Base-by-base conservation (phyloP, 2,797 vertebrate species). In the Notoglanidium macrostoma region DNA sequence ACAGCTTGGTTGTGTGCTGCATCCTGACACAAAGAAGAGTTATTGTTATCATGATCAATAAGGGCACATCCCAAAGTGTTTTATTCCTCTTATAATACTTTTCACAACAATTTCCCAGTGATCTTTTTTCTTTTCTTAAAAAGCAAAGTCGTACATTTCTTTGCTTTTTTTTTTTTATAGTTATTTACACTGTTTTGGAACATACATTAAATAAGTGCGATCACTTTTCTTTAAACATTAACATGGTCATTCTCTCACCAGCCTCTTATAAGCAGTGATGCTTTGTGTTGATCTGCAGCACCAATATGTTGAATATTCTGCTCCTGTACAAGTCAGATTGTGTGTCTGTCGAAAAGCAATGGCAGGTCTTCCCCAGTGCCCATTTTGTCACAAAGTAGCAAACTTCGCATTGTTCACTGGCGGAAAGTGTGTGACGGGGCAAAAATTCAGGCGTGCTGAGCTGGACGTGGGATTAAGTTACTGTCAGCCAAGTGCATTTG, bases 401-500 rank as follows among this genome's bases (percentile, higher is more conserved):
- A 57, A 57, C 51, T 26, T 44, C n/a, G 78, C 78, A 61, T 81
- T 81, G 57, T 6, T 61, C 23, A 4, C 44, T 61, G 12, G 57
- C 32, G 35, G 23, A 81, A 63, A 46, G 57, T 46, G 35, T 46
- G 78, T 40, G 55, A 81, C 40, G 2, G 55, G 35, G 57, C 35
- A 7, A 44, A 81, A 81, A 81, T 63, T 44, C 19, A 63, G 35
- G 23, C 78, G 17, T 40, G 78, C 78, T 81, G 78, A 81, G 35
- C 57, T 81, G 78, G 57, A 54, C 1, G 21, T 84, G 26, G 68
- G 68, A 84, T 84, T 84, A 44, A 44, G 68, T 84, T 74, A 23
- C 84, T 65, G 57, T 78, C 73, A 55, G 44, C 59, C 84, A 32
- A 51, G 44, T 65, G 57, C 55, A 77, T 81, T 80, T 65, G 17